Conservation (phyloP, 2,113 vertebrate genomes). For the Telmatochromis brachygnathus region DNA sequence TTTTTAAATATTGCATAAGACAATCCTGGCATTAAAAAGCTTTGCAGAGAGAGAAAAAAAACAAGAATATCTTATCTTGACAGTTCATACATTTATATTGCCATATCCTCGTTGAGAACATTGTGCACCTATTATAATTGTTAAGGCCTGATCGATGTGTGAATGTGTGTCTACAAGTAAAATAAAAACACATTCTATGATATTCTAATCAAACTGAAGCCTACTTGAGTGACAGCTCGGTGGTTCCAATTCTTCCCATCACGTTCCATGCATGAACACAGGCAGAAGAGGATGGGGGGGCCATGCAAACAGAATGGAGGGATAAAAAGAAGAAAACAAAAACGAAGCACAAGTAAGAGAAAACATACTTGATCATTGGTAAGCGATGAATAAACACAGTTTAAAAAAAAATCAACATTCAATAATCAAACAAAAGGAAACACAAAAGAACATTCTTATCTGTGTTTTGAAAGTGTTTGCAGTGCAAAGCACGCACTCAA, state of each 20-base stretch:
- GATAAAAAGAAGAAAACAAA: conserved; percentile 60
- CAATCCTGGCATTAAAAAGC: neutral
- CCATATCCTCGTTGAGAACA: neutral
- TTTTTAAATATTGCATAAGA: conserved; percentile 3
- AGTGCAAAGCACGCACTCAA: neutral
- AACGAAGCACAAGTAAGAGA: conserved; percentile 49
- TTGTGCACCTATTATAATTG: neutral
- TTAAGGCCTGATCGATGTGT: neutral
- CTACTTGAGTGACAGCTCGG: conserved; percentile 81
- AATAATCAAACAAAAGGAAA: conserved; percentile 8
- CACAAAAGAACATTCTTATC: neutral
- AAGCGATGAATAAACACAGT: conserved; percentile 49
- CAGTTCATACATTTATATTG: neutral
- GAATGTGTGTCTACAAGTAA: neutral
- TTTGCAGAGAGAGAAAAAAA: neutral
- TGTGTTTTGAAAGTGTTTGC: neutral
- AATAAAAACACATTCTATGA: conserved; percentile 20
- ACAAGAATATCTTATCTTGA: neutral
- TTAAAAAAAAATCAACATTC: neutral
- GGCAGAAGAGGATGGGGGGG: conserved; percentile 51
- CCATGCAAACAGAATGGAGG: conserved; percentile 73
- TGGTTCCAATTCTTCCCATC: conserved; percentile 78
- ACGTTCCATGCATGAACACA: conserved; percentile 71
- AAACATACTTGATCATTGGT: conserved; percentile 28
- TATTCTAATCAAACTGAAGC: conserved; percentile 63